Evolutionary conservation across 2,113 vertebrate species (phyloP).

Genomic region (Alectura lathami): DNA sequence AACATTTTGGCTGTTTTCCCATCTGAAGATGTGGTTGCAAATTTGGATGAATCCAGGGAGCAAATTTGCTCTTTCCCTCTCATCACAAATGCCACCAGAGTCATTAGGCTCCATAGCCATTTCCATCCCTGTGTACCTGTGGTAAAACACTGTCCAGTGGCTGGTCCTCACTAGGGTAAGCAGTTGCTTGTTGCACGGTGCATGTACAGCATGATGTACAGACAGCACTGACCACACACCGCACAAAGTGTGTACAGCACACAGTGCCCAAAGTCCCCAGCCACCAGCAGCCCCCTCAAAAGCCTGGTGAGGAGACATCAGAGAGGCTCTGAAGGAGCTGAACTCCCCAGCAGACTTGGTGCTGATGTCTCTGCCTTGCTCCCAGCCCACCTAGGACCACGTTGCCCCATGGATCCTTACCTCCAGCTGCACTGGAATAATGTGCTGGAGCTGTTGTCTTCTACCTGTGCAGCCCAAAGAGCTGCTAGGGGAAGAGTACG

Average conservation of each 20-base stretch:
- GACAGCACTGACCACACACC: not conserved
- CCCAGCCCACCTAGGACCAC: not conserved
- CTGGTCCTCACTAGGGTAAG: not conserved
- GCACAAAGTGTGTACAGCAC: fast-evolving
- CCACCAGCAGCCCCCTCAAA: not conserved
- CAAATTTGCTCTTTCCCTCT: not conserved
- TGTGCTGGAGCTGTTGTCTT: not conserved
- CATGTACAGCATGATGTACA: not conserved
- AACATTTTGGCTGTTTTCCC: not conserved
- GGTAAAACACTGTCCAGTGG: not conserved
- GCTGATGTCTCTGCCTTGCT: not conserved
- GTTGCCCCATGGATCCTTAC: not conserved
- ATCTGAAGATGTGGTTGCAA: not conserved
- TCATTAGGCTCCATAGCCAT: not conserved
- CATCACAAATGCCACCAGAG: not conserved
- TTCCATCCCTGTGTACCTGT: fast-evolving
- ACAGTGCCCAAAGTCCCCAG: too few relatives aligned
- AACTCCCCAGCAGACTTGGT: not conserved
- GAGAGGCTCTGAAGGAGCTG: not conserved
- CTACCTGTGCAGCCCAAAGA: not conserved
- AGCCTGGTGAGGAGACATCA: not conserved
- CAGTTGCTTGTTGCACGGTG: fast-evolving
- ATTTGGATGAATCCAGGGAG: not conserved
- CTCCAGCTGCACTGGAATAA: fast-evolving
- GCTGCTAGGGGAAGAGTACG: not conserved